Evolutionary conservation across 2,797 vertebrate genomes (phyloP).

Genomic region (Myiotriccus ornatus): DNA sequence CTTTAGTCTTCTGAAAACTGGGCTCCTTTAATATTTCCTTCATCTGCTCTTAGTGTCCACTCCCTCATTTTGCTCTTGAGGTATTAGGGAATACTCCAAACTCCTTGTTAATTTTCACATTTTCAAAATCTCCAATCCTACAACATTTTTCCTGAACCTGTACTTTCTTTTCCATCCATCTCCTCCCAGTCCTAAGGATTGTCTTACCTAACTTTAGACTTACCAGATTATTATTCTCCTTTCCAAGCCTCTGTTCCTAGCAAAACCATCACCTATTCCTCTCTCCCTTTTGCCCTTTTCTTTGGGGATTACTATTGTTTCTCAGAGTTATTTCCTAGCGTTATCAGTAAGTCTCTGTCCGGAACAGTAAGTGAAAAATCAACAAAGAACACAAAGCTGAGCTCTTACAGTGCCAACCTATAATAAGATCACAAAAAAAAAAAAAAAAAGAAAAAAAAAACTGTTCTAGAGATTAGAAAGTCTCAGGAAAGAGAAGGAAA

Average conservation of each 20-base stretch:
- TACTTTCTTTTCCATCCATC: background rate
- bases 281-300: background rate
- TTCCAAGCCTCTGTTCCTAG: background rate
- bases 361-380: background rate
- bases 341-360: background rate
- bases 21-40: constrained; percentile 3
- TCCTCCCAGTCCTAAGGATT: background rate
- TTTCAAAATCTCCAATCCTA: background rate
- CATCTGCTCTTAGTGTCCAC: background rate
- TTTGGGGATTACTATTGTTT: background rate
- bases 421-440: background rate
- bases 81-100: background rate
- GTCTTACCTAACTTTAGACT: background rate
- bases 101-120: background rate
- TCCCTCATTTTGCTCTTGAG: background rate
- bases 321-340: background rate
- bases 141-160: background rate
- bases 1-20: background rate
- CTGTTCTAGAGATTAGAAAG: background rate
- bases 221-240: background rate
- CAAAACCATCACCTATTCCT: background rate
- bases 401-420: background rate
- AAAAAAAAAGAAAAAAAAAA: background rate
- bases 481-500: background rate
- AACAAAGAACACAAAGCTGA: background rate